Percentiles rank a stretch among this genome's conserved stretches.
phyloP scores from a whole-genome alignment of 2,113 vertebrate species.

The Amphiprion percula region DNA sequence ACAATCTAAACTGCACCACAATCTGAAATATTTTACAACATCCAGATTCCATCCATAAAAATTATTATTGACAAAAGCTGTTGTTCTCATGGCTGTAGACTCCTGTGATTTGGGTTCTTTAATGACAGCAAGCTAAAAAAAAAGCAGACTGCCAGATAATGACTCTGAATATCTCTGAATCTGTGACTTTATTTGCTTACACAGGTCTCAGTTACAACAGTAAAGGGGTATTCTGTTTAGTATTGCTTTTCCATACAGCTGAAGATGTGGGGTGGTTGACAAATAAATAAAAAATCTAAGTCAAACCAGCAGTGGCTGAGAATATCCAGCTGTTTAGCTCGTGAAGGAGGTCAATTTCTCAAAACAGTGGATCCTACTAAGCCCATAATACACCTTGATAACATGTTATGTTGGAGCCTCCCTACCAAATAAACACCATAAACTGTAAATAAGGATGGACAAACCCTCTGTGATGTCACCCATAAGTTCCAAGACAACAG shows the following conservation, averaged over 20 bases:
- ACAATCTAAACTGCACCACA: background rate
- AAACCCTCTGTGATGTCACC: too few species aligned
- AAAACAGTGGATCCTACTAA: background rate
- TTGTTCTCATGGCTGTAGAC: background rate
- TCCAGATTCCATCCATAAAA: constrained; percentile 23
- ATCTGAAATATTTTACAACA: constrained; percentile 28
- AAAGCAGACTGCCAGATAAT: background rate
- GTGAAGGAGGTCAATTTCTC: background rate
- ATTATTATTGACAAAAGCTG: background rate
- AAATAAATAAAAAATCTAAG: background rate
- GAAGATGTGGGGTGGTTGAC: background rate
- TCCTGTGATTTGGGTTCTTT: background rate
- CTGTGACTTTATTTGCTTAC: background rate
- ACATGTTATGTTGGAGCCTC: too few species aligned
- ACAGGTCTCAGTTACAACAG: background rate
- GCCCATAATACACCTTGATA: too few species aligned
- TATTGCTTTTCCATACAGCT: background rate
- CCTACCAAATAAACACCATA: too few species aligned
- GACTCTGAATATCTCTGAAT: background rate
- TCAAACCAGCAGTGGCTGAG: background rate
- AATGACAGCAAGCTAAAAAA: background rate
- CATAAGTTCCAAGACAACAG: too few species aligned
- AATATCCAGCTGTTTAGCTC: background rate
- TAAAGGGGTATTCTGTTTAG: background rate
- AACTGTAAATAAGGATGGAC: too few species aligned